A percentile compares a stretch with the other conserved stretches of the same genome.
phyloP scores from a whole-genome alignment of 2,113 vertebrate genomes.

The Alouatta palliata region DNA sequence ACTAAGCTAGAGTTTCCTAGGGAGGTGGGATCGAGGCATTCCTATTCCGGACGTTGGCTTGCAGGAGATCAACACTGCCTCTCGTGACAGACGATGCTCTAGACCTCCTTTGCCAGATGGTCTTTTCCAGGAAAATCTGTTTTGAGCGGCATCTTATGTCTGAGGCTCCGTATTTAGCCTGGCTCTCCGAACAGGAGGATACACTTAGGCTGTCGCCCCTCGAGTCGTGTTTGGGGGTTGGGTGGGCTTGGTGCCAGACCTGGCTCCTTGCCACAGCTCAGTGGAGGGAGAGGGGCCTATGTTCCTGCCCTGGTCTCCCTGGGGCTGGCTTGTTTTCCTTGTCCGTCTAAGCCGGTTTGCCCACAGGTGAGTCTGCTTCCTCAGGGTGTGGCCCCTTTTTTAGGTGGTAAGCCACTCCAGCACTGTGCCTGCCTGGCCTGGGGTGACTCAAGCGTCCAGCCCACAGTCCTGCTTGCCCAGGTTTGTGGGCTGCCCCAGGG shows the following conservation, averaged over 20 bases:
- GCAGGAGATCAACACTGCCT: constrained; percentile 22
- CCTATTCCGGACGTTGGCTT: neutral
- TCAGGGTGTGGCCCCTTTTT: neutral
- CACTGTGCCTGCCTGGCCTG: neutral
- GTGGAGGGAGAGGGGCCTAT: neutral
- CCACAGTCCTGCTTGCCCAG: neutral
- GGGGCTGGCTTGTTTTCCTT: neutral
- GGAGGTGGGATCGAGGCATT: neutral
- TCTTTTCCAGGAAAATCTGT: constrained; percentile 82
- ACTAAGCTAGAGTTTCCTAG: neutral
- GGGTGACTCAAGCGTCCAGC: neutral
- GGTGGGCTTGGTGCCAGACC: neutral
- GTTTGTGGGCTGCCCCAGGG: neutral
- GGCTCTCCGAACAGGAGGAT: constrained; percentile 68
- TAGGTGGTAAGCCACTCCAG: neutral
- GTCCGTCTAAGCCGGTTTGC: neutral
- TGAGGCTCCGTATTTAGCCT: constrained; percentile 77
- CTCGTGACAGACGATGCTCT: constrained; percentile 46
- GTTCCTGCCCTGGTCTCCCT: neutral
- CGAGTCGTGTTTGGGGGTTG: neutral
- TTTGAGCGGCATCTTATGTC: constrained; percentile 79
- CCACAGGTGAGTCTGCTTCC: neutral
- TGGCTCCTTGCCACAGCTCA: constrained; percentile 6
- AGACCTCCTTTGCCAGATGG: constrained; percentile 78
- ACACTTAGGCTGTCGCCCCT: constrained; percentile 70